Evolutionary conservation across 2,113 vertebrate genomes (phyloP).

Genomic region (Hipposideros armiger): DNA sequence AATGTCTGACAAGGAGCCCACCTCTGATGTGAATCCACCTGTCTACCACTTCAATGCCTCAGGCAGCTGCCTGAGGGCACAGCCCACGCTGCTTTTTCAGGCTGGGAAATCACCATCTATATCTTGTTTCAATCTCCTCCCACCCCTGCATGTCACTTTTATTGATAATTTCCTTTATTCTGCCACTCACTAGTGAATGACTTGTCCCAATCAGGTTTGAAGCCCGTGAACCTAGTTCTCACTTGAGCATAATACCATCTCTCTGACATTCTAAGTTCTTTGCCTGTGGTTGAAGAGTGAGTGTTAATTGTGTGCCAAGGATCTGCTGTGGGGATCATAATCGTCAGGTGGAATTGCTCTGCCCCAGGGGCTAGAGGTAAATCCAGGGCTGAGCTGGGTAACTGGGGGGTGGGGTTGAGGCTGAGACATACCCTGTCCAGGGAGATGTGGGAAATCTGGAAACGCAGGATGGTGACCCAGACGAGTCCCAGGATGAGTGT

Average conservation of each 20-base stretch:
- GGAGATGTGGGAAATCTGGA: constrained; percentile 93
- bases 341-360: background rate
- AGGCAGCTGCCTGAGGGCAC: background rate
- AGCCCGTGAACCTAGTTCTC: background rate
- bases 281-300: background rate
- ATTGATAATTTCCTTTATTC: background rate
- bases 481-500: constrained; percentile 94
- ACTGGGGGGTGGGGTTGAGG: background rate
- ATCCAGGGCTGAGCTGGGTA: background rate
- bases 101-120: background rate
- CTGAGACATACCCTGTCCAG: constrained; percentile 90
- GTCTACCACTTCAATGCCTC: background rate
- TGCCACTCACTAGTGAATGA: background rate
- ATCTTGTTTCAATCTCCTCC: background rate
- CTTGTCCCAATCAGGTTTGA: background rate
- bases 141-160: too few relatives aligned
- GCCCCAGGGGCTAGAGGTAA: background rate
- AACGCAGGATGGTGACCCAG: constrained; percentile 96
- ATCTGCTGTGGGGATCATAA: background rate
- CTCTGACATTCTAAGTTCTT: background rate
- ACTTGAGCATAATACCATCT: background rate
- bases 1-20: background rate
- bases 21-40: background rate
- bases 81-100: background rate
- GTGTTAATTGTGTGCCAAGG: background rate